Percentiles rank a stretch among this genome's conserved stretches.
Conservation (phyloP, 35 echinoderm and acorn worm species). For the Stichopus chloronotus region DNA sequence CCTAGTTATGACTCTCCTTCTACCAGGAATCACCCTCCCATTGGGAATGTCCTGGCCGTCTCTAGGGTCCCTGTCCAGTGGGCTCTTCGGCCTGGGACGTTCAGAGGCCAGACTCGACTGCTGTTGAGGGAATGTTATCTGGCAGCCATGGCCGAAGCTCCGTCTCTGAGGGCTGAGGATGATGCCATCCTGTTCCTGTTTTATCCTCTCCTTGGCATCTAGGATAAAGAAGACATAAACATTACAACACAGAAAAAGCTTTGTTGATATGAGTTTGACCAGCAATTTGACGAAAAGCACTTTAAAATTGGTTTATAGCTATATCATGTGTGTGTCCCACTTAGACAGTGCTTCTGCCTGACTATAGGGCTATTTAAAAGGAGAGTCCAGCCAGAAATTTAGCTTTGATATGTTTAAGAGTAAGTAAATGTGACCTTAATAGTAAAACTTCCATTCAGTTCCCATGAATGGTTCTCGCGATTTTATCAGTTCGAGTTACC, state of each 20-base stretch:
- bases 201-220: slow-evolving; percentile 98
- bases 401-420: too few relatives aligned
- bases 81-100: slow-evolving; percentile 31
- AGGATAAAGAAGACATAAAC: background rate
- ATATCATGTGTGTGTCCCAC: too few relatives aligned
- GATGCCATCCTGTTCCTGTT: slow-evolving; percentile 95
- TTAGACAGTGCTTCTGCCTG: too few relatives aligned
- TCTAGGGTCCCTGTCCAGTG: slow-evolving; percentile 8
- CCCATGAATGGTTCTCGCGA: too few relatives aligned
- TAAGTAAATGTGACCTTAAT: too few relatives aligned
- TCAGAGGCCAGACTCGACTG: slow-evolving; percentile 23
- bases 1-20: slow-evolving; percentile 75
- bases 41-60: slow-evolving; percentile 22
- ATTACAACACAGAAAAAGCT: background rate
- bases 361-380: too few relatives aligned
- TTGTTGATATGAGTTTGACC: background rate
- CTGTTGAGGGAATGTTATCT: slow-evolving; percentile 57
- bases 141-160: slow-evolving; percentile 96
- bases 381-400: too few relatives aligned
- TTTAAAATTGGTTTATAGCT: too few relatives aligned
- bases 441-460: too few relatives aligned
- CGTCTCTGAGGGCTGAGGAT: slow-evolving; percentile 95
- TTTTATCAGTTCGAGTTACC: too few relatives aligned
- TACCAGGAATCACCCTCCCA: slow-evolving; percentile 49
- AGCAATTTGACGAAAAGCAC: too few relatives aligned